Base-by-base conservation (phyloP, 2,888 invertebrate genomes). In the Ophraella communa region DNA sequence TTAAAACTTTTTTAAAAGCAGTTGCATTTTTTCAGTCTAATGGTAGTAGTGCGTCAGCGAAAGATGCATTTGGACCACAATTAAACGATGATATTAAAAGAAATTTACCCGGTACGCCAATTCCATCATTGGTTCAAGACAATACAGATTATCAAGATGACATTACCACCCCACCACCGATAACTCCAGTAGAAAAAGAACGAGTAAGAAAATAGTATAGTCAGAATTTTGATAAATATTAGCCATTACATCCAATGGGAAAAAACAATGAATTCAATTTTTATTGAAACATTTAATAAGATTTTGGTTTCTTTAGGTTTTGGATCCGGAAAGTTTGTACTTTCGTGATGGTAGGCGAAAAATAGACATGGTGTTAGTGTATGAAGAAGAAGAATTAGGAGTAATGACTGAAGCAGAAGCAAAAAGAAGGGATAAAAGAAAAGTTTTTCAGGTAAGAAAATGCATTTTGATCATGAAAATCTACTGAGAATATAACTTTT, bases 351-450 rank as follows among this genome's bases (percentile, higher is more conserved):
- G 93, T 0, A 85, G 90, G 57, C 84, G 95, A 35, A 86, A 92
- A 71, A 94, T 96, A 74, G 96, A 96, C 81, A 93, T 94, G 89
- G 89, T 96, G 7, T 79, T 96, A 51, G 95, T 92, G 0, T 96
- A 89, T 77, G 92, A 91, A 71, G 92, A 93, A 71, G 94, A 93
- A 74, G 90, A 87, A 74, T 86, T 88, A 51, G 92, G 92, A 0
- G 93, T 92, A 0, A 91, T 92, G 91, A 93, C 92, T 0, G 93
- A 93, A 75, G 83, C 86, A 0, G 93, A 94, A 74, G 89, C 93
- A 0, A 85, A 83, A 69, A 87, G 87, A 49, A 85, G 91, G 49
- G 91, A 93, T 70, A 84, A 89, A 65, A 85, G 94, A 52, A 87
- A 86, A 72, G 84, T 86, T 8, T 96, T 93, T 80, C 89, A 92